Evolutionary conservation across 2,888 invertebrate genomes (phyloP), one percentile per base, ranked within the genome.

Genomic region (Tiliacea citrago): DNA sequence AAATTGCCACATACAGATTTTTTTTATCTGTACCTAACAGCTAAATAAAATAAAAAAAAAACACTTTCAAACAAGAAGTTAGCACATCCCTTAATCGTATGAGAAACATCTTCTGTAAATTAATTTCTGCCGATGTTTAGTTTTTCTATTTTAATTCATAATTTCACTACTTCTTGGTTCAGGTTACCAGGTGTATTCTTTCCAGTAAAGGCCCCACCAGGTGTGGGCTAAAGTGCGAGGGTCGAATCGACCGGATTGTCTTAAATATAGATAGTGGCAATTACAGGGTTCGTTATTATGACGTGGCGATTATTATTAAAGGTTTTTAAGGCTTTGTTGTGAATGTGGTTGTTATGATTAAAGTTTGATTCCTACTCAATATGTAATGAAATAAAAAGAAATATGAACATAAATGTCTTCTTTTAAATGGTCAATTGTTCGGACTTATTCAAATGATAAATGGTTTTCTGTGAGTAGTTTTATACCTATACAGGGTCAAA

Each of bases 211-310:
- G 4, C 58, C 18, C 45, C 57, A 57, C 86, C 86, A 86, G 87
- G 86, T 86, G 86, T 74, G 53, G 18, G 81, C 73, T 61, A 60
- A 78, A 51, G 79, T 71, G 81, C 81, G 85, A 88, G 89, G 89
- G 87, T 83, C 84, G 83, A 76, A 70, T 68, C 82, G 86, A 47
- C 53, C 35, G 12, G 68, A 91, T 92, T 93, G 94, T 94, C 94
- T 95, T 94, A 94, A 92, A 94, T 92, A 88, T 85, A 83, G 93
- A 93, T 91, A 93, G 85, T 68, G 75, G 76, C 89, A 90, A 93
- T 93, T 93, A 93, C 73, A 90, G 88, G 91, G 88, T 90, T 91
- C 78, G 85, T 81, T 83, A 80, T 84, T 72, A 82, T 83, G 88
- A 88, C 88, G 89, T 92, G 89, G 89, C 88, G 89, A 85, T 91